Base-by-base conservation (phyloP, 2,797 vertebrate species). In the Hirundo rustica region DNA sequence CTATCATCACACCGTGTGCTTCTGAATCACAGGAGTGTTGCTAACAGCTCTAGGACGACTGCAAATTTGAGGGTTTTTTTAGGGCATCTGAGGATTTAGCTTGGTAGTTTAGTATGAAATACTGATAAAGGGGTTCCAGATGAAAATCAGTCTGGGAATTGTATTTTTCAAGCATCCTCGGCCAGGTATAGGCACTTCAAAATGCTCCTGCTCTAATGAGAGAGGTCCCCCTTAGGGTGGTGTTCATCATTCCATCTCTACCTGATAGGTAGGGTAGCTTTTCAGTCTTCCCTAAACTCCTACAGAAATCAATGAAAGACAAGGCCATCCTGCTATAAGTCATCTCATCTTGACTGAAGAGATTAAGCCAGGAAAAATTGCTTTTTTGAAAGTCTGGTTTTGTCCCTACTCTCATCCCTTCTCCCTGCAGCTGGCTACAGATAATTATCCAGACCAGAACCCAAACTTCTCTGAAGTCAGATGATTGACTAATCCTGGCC, bases 61-160 rank as follows among this genome's bases (percentile, higher is more conserved):
- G 72, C 79, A 48, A 64, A 71, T 67, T 13, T 22, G 26, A 80
- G 73, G 25, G 85, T 66, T 79, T 34, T 81, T 91, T 88, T 44
- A 53, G 68, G 79, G 19, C 62, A 61, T 80, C 87, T 73, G 50
- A 70, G 71, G 78, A 48, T 94, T 80, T 81, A 66, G 61, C 42
- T 44, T 62, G 61, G 34, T 77, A 64, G 38, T 75, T 93, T 77
- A 73, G 66, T 25, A 77, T 80, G 44, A 91, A 50, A 54, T 85
- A 92, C 77, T 88, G 74, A 88, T 85, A 73, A 95, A 94, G 85
- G 78, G 58, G 88, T 90, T 95, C 67, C 89, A 94, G 92, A 75
- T 90, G 80, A 96, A 95, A 72, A 86, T 22, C 45, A 71, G 19
- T 14, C 44, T 54, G 29, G 16, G 66, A 72, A 30, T 6, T 42